Evolutionary conservation across 2,113 vertebrate genomes (phyloP), one percentile per base, ranked within the genome.

Genomic region (Cathartes aura): DNA sequence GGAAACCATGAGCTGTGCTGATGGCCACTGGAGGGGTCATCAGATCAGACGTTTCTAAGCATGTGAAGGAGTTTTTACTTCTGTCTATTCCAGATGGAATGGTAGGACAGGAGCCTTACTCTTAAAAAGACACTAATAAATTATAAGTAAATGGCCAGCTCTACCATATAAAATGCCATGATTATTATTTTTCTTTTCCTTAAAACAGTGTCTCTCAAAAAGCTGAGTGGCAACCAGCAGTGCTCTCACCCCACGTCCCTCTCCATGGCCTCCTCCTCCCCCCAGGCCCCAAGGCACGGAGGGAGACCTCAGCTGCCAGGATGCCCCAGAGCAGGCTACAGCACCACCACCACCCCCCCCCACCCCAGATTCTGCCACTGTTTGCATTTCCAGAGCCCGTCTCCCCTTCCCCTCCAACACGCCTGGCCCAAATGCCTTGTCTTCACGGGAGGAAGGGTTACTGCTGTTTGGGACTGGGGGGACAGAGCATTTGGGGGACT

Each of bases 271-370:
- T 59, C 6, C 23, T 56, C 26, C 48, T 90, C 8, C 7, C 15
- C 2, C 8, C 34, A 29, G 11, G 18, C 12, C 62, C 13, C 1
- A 2, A 58, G 73, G n/a, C 43, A 32, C 1, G 3, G 3, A 23
- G 16, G 34, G 29, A 58, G 59, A 60, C 20, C 13, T 48, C 32
- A 86, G 36, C 7, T 5, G 8, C 36, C 38, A 40, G 27, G 47
- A 63, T 4, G 13, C 24, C 38, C 16, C 38, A 50, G 64, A 20
- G 18, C 1, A 2, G 40, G 16, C 36, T 90, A 36, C 45, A 85
- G 36, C 47, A 42, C 4, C 0, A 9, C 16, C 48, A 6, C 9
- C 22, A 15, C 15, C 30, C 22, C 42, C 42, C 42, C 42, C 42
- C 42, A 5, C 42, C 42, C 42, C 42, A n/a, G 30, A 8, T 13